Evolutionary conservation across 30 jellyfish, hydroid and myxozoan species (phyloP).

Genomic region (Phacellophora camtschatica): DNA sequence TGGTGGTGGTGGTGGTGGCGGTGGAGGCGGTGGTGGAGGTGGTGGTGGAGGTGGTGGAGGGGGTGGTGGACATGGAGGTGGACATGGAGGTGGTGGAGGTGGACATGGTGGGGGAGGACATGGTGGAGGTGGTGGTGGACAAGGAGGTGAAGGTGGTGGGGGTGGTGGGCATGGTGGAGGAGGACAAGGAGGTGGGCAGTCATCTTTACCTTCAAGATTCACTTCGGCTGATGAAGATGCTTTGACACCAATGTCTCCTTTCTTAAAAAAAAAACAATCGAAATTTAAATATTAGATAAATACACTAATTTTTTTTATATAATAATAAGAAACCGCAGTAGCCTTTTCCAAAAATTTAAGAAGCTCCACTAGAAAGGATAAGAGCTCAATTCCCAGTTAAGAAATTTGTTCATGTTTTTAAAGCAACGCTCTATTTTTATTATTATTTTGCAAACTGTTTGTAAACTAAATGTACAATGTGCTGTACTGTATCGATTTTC

Average conservation of each 20-base stretch:
- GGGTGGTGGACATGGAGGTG: slow-evolving; percentile 84
- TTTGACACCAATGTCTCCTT: slow-evolving; percentile 65
- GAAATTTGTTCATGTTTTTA: too few relatives aligned
- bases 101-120: slow-evolving; percentile 63
- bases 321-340: too few relatives aligned
- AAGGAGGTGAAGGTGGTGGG: slow-evolving; percentile 65
- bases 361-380: too few relatives aligned
- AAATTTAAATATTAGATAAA: too few relatives aligned
- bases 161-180: slow-evolving; percentile 73
- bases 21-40: slow-evolving; percentile 87
- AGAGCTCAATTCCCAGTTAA: too few relatives aligned
- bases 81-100: slow-evolving; percentile 64
- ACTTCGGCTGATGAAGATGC: slow-evolving; percentile 70
- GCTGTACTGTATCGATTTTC: too few relatives aligned
- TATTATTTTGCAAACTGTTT: too few relatives aligned
- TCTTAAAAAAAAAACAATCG: too few relatives aligned
- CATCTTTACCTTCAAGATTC: slow-evolving; percentile 61
- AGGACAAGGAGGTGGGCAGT: slow-evolving; percentile 67
- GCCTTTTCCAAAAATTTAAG: too few relatives aligned
- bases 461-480: too few relatives aligned
- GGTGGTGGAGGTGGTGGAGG: slow-evolving; percentile 86
- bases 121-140: slow-evolving; percentile 65
- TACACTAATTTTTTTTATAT: too few relatives aligned
- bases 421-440: too few relatives aligned
- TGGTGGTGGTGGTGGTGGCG: slow-evolving; percentile 87